phyloP scores from a whole-genome alignment of 2,113 vertebrate genomes.

The Dicrurus megarhynchus region DNA sequence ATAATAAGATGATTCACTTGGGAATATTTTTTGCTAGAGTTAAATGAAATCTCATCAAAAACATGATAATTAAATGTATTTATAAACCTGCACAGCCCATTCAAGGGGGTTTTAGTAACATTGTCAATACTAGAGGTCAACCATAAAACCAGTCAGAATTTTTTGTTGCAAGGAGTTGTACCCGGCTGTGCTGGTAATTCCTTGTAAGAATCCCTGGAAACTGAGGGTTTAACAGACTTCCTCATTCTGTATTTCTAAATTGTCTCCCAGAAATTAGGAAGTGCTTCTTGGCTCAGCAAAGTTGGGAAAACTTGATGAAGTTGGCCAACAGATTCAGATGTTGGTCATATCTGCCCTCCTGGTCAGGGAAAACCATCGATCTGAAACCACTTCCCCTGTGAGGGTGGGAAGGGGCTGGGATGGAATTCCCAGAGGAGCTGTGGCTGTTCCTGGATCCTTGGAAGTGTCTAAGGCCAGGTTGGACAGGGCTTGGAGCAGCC shows the following conservation, averaged over 20 bases:
- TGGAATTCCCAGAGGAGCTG: not conserved
- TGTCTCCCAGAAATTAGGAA: not conserved
- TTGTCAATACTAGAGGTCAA: not conserved
- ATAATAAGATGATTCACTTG: conserved; percentile 47
- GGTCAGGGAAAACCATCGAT: not conserved
- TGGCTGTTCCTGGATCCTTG: not conserved
- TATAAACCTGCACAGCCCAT: conserved; percentile 1
- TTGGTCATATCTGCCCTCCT: not conserved
- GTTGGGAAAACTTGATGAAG: not conserved
- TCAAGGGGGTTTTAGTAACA: not conserved
- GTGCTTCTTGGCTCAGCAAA: not conserved
- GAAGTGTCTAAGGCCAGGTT: not conserved
- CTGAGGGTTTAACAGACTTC: not conserved
- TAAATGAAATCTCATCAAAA: conserved; percentile 37
- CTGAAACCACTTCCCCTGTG: not conserved
- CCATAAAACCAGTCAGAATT: not conserved
- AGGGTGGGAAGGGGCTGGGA: not conserved
- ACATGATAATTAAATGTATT: conserved; percentile 32
- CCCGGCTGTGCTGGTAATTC: not conserved
- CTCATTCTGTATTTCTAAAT: not conserved
- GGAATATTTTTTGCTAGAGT: conserved; percentile 20
- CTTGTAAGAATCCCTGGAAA: not conserved
- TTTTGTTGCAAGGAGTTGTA: not conserved
- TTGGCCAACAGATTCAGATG: not conserved
- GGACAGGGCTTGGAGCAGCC: not conserved